A percentile compares a stretch with the other conserved stretches of the same genome.
These are phyloP conservation scores for Pseudomyrmex concolor DNA, from an alignment of 1,140 invertebrate species.

Conservation along the genomic window DNA sequence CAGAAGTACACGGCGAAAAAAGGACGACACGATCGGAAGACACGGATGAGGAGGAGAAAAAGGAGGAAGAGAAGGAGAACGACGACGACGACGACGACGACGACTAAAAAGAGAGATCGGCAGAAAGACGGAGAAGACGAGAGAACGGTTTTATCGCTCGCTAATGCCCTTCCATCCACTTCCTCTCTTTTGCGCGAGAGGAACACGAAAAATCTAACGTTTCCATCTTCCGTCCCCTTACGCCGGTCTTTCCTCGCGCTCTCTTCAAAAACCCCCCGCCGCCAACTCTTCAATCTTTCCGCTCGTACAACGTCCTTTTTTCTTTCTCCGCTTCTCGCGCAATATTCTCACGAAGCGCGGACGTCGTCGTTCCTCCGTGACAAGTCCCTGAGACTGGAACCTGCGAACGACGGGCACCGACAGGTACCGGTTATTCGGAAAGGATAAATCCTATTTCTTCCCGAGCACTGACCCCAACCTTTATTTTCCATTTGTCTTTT, in stretches of 20 bases:
- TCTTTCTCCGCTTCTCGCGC: conserved; percentile 25
- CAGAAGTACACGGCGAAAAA: conserved; percentile 43
- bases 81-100: no score
- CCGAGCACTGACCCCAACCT: conserved; percentile 46
- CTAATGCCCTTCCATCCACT: conserved; percentile 59
- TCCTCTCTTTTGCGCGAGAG: conserved; percentile 50
- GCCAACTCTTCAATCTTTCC: conserved; percentile 44
- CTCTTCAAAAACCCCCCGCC: no score
- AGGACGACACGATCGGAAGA: conserved; percentile 29
- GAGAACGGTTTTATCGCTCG: conserved; percentile 57
- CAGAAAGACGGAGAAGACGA: background rate
- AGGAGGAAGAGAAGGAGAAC: background rate
- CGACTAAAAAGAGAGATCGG: background rate
- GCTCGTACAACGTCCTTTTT: conserved; percentile 37
- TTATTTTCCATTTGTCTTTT: conserved; percentile 36
- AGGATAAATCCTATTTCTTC: conserved; percentile 62
- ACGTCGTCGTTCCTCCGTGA: conserved; percentile 58
- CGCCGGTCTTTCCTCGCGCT: background rate
- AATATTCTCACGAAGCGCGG: conserved; percentile 51
- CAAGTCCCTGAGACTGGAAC: conserved; percentile 52
- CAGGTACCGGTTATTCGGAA: conserved; percentile 60
- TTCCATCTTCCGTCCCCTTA: conserved; percentile 40
- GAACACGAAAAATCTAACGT: conserved; percentile 64
- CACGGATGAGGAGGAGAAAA: background rate
- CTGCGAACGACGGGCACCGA: conserved; percentile 60